Conservation (phyloP, 1,140 invertebrate genomes). For the Scaptomyza montana region DNA sequence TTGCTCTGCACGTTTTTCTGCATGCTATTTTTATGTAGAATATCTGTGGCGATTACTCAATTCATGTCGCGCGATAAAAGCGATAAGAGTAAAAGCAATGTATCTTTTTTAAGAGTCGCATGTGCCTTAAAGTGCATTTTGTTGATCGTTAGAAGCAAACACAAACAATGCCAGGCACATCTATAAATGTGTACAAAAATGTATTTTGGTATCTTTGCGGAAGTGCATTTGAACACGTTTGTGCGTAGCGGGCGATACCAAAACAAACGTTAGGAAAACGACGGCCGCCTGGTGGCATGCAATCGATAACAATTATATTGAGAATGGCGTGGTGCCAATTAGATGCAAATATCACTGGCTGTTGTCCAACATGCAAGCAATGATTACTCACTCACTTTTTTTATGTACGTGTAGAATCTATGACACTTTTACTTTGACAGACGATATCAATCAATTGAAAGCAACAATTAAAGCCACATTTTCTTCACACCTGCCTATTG, state of each 20-base stretch:
- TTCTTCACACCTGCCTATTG: conserved; percentile 4
- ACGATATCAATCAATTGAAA: conserved; percentile 62
- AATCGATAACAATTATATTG: conserved; percentile 40
- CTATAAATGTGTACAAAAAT: not conserved
- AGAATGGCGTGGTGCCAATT: conserved; percentile 46
- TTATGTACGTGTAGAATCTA: conserved; percentile 41
- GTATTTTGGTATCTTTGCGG: conserved; percentile 51
- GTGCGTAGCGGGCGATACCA: conserved; percentile 52
- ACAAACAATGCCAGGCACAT: conserved; percentile 11
- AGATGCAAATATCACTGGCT: conserved; percentile 22
- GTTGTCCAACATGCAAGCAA: not conserved
- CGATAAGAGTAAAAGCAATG: conserved; percentile 23
- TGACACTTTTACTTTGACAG: conserved; percentile 64
- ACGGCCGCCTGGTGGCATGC: conserved; percentile 6
- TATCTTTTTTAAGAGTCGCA: conserved; percentile 14
- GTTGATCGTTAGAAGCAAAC: conserved; percentile 30
- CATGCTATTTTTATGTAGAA: conserved; percentile 15
- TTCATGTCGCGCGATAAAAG: conserved; percentile 19
- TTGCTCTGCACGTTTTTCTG: conserved; percentile 47
- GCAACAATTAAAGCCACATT: conserved; percentile 19
- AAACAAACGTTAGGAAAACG: conserved; percentile 20
- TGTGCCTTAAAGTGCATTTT: conserved; percentile 39
- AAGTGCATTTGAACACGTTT: conserved; percentile 80
- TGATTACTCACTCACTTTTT: conserved; percentile 40
- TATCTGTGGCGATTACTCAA: conserved; percentile 43